Percentiles rank a stretch among this genome's conserved stretches.
phyloP scores from a whole-genome alignment of 2,888 invertebrate species.

The Epirrhoe tristata region DNA sequence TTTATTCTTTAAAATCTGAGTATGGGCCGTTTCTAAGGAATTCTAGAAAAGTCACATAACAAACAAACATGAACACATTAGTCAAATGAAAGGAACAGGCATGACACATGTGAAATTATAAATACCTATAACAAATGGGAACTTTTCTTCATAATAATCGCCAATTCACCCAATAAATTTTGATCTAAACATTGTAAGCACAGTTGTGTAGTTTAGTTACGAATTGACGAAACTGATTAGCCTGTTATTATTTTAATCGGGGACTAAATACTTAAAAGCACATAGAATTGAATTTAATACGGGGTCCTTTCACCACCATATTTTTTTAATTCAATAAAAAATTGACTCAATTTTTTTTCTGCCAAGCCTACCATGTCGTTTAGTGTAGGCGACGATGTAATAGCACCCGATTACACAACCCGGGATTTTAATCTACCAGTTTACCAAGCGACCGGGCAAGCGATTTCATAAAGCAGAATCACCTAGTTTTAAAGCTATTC shows the following conservation, averaged over 20 bases:
- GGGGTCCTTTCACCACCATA: too few relatives aligned
- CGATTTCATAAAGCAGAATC: too few relatives aligned
- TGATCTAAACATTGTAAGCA: conserved; percentile 58
- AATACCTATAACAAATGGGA: conserved; percentile 64
- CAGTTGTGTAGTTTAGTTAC: conserved; percentile 12
- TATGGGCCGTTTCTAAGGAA: background rate
- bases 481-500: too few relatives aligned
- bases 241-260: background rate
- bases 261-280: conserved; percentile 21
- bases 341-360: too few relatives aligned
- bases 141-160: conserved; percentile 57
- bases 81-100: conserved; percentile 77
- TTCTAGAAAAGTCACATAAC: conserved; percentile 25
- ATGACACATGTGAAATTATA: conserved; percentile 75
- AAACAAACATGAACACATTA: conserved; percentile 45
- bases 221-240: background rate
- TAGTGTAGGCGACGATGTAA: too few relatives aligned
- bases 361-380: too few relatives aligned
- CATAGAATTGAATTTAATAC: too few relatives aligned
- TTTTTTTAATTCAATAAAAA: too few relatives aligned
- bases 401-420: too few relatives aligned
- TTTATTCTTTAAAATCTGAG: too few relatives aligned
- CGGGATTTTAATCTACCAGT: too few relatives aligned
- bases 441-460: too few relatives aligned
- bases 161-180: conserved; percentile 67